A percentile compares a stretch with the other conserved stretches of the same genome.
Conservation (phyloP, 2,888 invertebrate species). For the Pocota personata region DNA sequence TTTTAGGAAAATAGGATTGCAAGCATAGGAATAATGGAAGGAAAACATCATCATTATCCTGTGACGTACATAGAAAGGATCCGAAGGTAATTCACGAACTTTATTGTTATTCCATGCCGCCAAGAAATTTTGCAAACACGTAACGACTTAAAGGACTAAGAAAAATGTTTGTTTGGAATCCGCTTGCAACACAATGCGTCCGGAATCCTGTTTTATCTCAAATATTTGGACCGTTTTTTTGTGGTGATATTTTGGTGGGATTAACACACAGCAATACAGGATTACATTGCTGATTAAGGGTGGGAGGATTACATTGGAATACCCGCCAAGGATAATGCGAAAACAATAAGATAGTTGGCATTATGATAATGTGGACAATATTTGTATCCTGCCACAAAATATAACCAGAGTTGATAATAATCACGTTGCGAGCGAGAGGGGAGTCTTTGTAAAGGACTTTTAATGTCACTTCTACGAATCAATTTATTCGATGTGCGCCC, state of each 20-base stretch:
- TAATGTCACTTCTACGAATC: slow-evolving; percentile 47
- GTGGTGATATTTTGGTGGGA: slow-evolving; percentile 62
- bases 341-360: slow-evolving; percentile 32
- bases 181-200: slow-evolving; percentile 42
- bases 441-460: slow-evolving; percentile 1
- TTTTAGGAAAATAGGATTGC: slow-evolving; percentile 56
- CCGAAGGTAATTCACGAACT: slow-evolving; percentile 45
- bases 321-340: slow-evolving; percentile 17
- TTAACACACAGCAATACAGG: too few relatives aligned
- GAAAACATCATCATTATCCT: slow-evolving; percentile 64
- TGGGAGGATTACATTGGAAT: slow-evolving; percentile 10
- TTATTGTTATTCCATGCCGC: slow-evolving; percentile 24
- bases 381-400: slow-evolving; percentile 5
- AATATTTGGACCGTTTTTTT: slow-evolving; percentile 62
- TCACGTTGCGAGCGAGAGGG: too few relatives aligned
- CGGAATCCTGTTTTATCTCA: slow-evolving; percentile 33
- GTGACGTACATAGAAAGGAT: slow-evolving; percentile 47
- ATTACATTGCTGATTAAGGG: slow-evolving; percentile 60
- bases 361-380: neutral
- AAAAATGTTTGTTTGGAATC: slow-evolving; percentile 26
- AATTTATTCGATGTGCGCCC: slow-evolving; percentile 30
- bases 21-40: slow-evolving; percentile 26
- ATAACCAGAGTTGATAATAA: neutral
- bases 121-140: slow-evolving; percentile 47
- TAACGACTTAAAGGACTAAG: slow-evolving; percentile 40